Evolutionary conservation across 2,113 vertebrate genomes (phyloP), one percentile per base, ranked within the genome.

Genomic region (Lamprotornis superbus): DNA sequence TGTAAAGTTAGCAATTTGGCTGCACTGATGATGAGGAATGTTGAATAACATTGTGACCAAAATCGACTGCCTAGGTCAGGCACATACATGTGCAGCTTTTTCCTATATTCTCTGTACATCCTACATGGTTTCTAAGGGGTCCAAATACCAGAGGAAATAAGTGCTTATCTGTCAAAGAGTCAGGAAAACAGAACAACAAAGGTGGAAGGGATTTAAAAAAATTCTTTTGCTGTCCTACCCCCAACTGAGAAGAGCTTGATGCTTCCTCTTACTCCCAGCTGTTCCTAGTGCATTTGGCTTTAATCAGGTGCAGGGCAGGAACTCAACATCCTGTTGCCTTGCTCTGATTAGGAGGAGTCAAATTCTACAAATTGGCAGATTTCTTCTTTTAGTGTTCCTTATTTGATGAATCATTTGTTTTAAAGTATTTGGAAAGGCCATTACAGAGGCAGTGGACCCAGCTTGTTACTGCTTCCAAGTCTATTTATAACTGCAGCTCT

Each of bases 291-390:
- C 98, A 98, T 98, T 98, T 98, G 98, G 98, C 98, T 99, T 98
- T 99, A 99, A 99, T 99, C 98, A 98, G 98, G 98, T 98, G 96
- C 96, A 98, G 98, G 97, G 98, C 98, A 98, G 98, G 98, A 99
- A 98, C 98, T 98, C 97, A 93, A 98, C 98, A 98, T 99, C 99
- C 99, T 99, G 98, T 98, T 98, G 97, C 98, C 96, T 97, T 96
- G 97, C 98, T 98, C 98, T 99, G 98, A 99, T 99, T 99, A 99
- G 98, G 98, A 98, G 98, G 97, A 98, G 98, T 98, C 98, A 98
- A 95, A 98, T 98, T 98, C 97, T 98, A 98, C 98, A 98, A 98
- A 98, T 98, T 98, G 97, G 98, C 98, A 97, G 95, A 98, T 98
- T 98, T 98, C 98, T 98, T 97, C 98, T 97, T 97, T 97, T 97